These are phyloP conservation scores for Solenopsis invicta DNA, from an alignment of 1,140 invertebrate genomes.

Conservation along the genomic window DNA sequence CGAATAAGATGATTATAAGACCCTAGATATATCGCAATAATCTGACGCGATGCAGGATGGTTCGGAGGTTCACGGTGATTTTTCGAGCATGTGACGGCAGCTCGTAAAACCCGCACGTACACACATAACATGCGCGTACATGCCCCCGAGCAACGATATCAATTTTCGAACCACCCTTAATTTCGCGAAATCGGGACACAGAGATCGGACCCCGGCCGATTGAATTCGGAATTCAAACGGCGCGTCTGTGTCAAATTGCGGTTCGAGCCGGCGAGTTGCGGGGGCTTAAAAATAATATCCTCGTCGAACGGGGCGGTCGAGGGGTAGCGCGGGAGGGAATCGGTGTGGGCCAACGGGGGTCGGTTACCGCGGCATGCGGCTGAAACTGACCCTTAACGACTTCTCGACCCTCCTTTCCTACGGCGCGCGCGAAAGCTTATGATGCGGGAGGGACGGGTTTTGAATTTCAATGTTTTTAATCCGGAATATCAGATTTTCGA, in stretches of 20 bases:
- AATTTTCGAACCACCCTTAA: constrained; percentile 79
- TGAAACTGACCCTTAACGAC: constrained; percentile 88
- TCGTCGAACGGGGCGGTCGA: constrained; percentile 67
- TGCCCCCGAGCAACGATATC: constrained; percentile 58
- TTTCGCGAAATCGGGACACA: constrained; percentile 76
- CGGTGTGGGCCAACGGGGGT: constrained; percentile 63
- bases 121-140: not conserved
- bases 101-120: constrained; percentile 41
- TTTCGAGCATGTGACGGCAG: constrained; percentile 35
- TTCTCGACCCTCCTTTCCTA: constrained; percentile 78
- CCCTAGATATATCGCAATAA: constrained; percentile 52
- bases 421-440: constrained; percentile 47
- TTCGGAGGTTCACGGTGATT: constrained; percentile 52
- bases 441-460: constrained; percentile 83
- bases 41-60: constrained; percentile 28
- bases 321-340: constrained; percentile 62
- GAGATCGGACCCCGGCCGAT: constrained; percentile 80
- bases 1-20: constrained; percentile 43
- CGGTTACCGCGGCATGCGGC: constrained; percentile 53
- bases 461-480: constrained; percentile 88
- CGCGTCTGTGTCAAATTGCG: constrained; percentile 86
- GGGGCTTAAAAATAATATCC: constrained; percentile 86
- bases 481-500: constrained; percentile 87
- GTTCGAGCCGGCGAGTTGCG: constrained; percentile 68
- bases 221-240: constrained; percentile 85